Evolutionary conservation across 2,113 vertebrate genomes (phyloP).

Genomic region (Acrocephalus kingi): DNA sequence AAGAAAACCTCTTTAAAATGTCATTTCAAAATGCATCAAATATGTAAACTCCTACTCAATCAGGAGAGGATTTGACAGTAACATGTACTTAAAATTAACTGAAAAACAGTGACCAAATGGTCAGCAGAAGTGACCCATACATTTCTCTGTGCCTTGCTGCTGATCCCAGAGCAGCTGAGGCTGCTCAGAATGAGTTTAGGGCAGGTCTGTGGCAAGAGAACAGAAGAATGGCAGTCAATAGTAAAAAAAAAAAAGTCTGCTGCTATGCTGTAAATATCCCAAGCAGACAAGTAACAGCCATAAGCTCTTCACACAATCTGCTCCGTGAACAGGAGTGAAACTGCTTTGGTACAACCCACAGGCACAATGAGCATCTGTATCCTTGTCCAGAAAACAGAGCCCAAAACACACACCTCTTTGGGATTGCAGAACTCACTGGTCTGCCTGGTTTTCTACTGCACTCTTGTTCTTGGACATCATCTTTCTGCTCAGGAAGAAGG

Average conservation of each 20-base stretch:
- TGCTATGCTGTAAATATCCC: not conserved
- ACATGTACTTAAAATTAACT: not conserved
- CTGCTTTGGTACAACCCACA: not conserved
- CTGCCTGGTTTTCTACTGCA: not conserved
- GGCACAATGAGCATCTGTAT: not conserved
- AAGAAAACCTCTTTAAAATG: slow-evolving; percentile 59
- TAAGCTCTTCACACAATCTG: not conserved
- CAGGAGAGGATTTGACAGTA: not conserved
- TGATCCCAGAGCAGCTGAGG: not conserved
- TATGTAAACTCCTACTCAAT: not conserved
- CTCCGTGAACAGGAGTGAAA: not conserved
- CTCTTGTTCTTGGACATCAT: not conserved
- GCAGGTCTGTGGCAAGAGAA: not conserved
- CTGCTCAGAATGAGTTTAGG: not conserved
- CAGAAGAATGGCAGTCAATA: not conserved
- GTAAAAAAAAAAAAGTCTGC: not conserved
- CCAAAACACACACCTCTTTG: not conserved
- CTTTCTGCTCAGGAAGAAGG: not conserved
- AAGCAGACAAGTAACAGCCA: not conserved
- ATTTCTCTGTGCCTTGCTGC: not conserved
- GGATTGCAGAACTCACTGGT: not conserved
- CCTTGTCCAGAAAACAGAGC: not conserved
- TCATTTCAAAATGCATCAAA: slow-evolving; percentile 53
- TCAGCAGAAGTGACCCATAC: not conserved
- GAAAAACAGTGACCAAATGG: not conserved